Conservation (phyloP, 2,888 invertebrate species). For the Leptogaster cylindrica region DNA sequence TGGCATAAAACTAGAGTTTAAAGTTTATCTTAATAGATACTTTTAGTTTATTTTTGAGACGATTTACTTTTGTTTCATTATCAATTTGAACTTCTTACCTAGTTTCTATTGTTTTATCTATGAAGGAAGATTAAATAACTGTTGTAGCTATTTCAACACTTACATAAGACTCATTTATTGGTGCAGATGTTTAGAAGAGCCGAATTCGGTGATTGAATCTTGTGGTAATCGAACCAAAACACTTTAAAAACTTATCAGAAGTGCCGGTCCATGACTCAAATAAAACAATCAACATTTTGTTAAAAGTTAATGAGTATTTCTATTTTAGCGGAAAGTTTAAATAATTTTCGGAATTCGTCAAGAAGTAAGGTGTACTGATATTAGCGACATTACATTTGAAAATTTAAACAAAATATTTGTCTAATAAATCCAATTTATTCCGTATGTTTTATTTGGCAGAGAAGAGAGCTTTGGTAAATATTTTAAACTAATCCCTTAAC, state of each 20-base stretch:
- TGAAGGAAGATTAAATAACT: constrained; percentile 23
- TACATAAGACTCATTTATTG: constrained; percentile 25
- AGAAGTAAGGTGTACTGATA: too few species aligned
- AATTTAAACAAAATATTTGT: too few species aligned
- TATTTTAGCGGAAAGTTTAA: too few species aligned
- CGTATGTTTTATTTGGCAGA: too few species aligned
- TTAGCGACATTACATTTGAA: too few species aligned
- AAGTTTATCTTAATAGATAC: constrained; percentile 36
- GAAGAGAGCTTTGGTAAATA: too few species aligned
- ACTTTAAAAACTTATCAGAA: background rate
- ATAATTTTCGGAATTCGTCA: too few species aligned
- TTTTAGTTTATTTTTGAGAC: constrained; percentile 37
- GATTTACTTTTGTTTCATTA: constrained; percentile 7
- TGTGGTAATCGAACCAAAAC: background rate
- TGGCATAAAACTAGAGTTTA: constrained; percentile 40
- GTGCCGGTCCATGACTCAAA: too few species aligned
- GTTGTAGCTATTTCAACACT: constrained; percentile 18
- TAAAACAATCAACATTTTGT: too few species aligned
- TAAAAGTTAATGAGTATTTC: too few species aligned
- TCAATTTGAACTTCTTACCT: constrained; percentile 30
- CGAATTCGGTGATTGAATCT: background rate
- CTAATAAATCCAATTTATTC: too few species aligned
- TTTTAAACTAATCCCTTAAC: too few species aligned
- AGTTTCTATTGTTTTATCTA: constrained; percentile 22
- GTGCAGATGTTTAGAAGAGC: constrained; percentile 14